Conservation (phyloP, 2,797 vertebrate genomes). For the Spizella passerina region DNA sequence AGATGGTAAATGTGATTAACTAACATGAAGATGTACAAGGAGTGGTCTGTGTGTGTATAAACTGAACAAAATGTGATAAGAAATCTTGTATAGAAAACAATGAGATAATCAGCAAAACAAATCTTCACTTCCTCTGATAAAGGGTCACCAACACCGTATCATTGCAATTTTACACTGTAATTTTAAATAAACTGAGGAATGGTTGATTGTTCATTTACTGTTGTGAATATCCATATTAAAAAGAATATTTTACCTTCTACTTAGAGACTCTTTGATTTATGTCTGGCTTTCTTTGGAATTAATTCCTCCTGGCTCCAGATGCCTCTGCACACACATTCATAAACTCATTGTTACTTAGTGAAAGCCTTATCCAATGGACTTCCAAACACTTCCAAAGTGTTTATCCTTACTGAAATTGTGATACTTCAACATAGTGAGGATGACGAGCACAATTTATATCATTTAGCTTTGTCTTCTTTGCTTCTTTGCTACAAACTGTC, state of each 20-base stretch:
- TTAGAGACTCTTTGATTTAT: not conserved
- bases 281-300: not conserved
- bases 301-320: not conserved
- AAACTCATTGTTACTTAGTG: not conserved
- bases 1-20: constrained; percentile 62
- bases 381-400: not conserved
- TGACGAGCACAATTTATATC: not conserved
- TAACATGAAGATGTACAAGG: constrained; percentile 1
- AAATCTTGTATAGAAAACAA: not conserved
- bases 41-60: not conserved
- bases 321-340: not conserved
- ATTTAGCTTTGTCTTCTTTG: not conserved
- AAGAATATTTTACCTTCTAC: not conserved
- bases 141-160: not conserved
- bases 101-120: not conserved
- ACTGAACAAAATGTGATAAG: not conserved
- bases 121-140: not conserved
- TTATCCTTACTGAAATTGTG: not conserved
- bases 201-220: not conserved
- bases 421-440: not conserved
- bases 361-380: not conserved
- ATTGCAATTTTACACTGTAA: not conserved
- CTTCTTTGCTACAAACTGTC: not conserved
- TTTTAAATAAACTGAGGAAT: constrained; percentile 12
- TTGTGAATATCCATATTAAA: not conserved